These are phyloP conservation scores for Entomobrya multifasciata DNA, from an alignment of 2,888 invertebrate species.

Conservation along the genomic window DNA sequence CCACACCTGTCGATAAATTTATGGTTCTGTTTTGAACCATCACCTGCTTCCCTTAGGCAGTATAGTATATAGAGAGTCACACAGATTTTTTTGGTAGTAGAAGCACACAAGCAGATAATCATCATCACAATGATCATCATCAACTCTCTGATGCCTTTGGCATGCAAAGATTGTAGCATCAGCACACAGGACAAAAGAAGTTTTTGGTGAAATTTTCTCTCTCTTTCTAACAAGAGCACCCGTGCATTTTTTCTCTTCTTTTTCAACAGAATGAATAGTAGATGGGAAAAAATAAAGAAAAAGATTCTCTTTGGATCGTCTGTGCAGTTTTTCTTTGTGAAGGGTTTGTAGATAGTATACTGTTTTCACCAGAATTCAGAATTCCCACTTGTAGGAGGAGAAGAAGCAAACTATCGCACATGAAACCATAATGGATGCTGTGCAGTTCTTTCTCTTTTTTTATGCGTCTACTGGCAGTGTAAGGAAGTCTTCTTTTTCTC, in stretches of 20 bases:
- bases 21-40: constrained; percentile 45
- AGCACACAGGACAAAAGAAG: neutral
- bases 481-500: neutral
- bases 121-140: constrained; percentile 12
- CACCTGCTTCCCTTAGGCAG: constrained; percentile 43
- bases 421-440: neutral
- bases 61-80: neutral
- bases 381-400: constrained; percentile 7
- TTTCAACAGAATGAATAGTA: neutral
- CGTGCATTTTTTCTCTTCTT: constrained; percentile 15
- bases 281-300: constrained; percentile 1
- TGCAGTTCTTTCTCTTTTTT: too few relatives aligned
- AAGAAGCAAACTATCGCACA: neutral
- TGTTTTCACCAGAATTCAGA: neutral
- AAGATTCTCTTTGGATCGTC: neutral
- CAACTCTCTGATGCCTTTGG: neutral
- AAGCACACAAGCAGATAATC: constrained; percentile 12
- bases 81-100: neutral
- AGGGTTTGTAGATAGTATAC: neutral
- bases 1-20: constrained; percentile 65
- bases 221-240: constrained; percentile 8
- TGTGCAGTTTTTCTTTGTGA: constrained; percentile 3
- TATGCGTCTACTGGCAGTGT: too few relatives aligned
- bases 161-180: constrained; percentile 15
- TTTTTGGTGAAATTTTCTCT: constrained; percentile 12